A percentile compares a stretch with the other conserved stretches of the same genome.
These are phyloP conservation scores for Avahi laniger DNA, from an alignment of 2,797 vertebrate genomes.

Conservation along the genomic window DNA sequence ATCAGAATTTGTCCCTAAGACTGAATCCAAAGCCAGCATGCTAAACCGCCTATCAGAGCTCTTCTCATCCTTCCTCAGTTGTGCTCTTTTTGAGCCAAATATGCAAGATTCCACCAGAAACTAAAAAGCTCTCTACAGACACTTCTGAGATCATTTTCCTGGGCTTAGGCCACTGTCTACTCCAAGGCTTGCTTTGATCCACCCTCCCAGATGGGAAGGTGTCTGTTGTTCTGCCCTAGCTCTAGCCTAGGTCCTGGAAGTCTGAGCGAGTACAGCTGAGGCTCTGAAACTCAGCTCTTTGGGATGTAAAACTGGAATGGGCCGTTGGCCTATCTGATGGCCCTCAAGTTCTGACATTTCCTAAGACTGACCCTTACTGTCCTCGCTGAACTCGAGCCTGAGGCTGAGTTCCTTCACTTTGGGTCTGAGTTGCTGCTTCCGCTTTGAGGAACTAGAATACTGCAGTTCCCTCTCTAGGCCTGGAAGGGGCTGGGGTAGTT, in stretches of 20 bases:
- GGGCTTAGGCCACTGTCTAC: neutral
- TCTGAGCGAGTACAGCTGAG: neutral
- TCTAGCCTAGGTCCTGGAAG: neutral
- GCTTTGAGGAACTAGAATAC: neutral
- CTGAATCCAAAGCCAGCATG: neutral
- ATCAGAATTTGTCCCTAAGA: neutral
- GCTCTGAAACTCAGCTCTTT: neutral
- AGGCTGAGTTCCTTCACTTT: neutral
- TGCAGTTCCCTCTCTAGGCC: neutral
- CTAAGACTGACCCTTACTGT: neutral
- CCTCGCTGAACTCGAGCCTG: neutral
- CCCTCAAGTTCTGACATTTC: neutral
- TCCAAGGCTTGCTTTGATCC: neutral
- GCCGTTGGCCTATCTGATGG: neutral
- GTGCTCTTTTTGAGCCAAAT: neutral
- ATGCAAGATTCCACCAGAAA: neutral
- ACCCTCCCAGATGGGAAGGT: neutral
- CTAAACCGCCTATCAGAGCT: neutral
- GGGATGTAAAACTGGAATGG: neutral
- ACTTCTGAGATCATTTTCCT: neutral
- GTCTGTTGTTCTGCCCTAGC: neutral
- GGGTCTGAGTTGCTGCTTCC: neutral
- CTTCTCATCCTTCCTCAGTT: neutral
- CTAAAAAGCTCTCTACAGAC: neutral
- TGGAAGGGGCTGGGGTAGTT: neutral